Evolutionary conservation across 1,140 invertebrate genomes (phyloP), one percentile per base, ranked within the genome.

Genomic region (Diplogasteroides magnus): DNA sequence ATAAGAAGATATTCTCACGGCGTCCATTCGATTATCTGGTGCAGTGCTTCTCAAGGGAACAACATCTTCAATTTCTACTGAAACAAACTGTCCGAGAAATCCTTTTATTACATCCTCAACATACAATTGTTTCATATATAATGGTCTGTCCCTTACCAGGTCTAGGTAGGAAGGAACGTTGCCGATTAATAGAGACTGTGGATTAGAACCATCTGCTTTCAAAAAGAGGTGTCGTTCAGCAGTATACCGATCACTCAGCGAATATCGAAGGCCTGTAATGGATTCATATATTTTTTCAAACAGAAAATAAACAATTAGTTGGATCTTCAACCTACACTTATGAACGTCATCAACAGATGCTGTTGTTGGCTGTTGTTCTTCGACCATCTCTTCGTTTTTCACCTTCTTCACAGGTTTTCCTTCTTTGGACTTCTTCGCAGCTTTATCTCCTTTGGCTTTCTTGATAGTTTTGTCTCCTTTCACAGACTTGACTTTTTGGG

Each of bases 161-260:
- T 63, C 68, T n/a, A 73, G 37, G 29, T 69, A 73, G 15, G 71
- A 28, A 2, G 71, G 71, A 73, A 73, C 68, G 55, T 73, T 73
- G 13, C 32, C 60, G 3, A 73, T 56, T 19, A 73, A 69, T 11
- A 73, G 14, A 13, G 67, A 63, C 2, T 26, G 37, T 3, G 57
- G 31, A 14, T 67, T 68, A 1, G 71, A 69, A n/a, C 48, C 55
- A 61, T 69, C 67, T 60, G 31, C 59, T 55, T 73, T 73, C 19
- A 73, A 55, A 28, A 73, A 73, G 23, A 73, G 3, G 19, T 73
- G 71, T 11, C 71, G 67, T 31, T 63, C 61, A 2, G 26, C 13
- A 2, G 19, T 58, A 26, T 57, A 64, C n/a, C 58, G 58, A 3
- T 32, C 37, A 31, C 61, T 37, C 15, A 69, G 61, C 27, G 26